Evolutionary conservation across 2,113 vertebrate species (phyloP).

Genomic region (Pyrgilauda ruficollis): DNA sequence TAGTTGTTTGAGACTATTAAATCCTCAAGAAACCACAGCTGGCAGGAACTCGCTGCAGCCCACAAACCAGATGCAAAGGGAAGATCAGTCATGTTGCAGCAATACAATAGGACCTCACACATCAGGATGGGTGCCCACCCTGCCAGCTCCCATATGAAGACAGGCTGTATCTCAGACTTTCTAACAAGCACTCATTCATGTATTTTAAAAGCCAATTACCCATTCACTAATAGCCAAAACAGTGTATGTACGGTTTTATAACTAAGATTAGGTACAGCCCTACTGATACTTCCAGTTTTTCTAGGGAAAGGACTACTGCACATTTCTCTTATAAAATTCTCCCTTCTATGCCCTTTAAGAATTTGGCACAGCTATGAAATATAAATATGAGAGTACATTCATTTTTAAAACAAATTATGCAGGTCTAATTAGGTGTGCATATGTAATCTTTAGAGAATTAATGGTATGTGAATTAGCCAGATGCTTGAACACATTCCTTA

Average conservation of each 20-base stretch:
- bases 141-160: fast-evolving
- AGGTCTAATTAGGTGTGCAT: not conserved
- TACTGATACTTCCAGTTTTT: not conserved
- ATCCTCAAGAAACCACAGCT: not conserved
- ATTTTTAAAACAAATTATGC: not conserved
- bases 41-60: not conserved
- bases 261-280: not conserved
- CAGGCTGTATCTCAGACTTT: not conserved
- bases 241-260: not conserved
- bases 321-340: not conserved
- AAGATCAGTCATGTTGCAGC: not conserved
- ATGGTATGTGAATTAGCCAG: conserved; percentile 1
- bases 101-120: not conserved
- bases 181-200: not conserved
- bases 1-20: not conserved
- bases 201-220: not conserved
- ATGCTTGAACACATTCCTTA: not conserved
- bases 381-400: not conserved
- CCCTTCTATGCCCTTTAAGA: not conserved
- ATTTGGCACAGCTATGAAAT: not conserved
- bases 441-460: conserved; percentile 10
- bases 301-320: not conserved
- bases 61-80: not conserved
- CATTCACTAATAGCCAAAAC: not conserved
- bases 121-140: not conserved